These are phyloP conservation scores for Eudyptes chrysolophus DNA, from an alignment of 2,113 vertebrate species.

Conservation along the genomic window DNA sequence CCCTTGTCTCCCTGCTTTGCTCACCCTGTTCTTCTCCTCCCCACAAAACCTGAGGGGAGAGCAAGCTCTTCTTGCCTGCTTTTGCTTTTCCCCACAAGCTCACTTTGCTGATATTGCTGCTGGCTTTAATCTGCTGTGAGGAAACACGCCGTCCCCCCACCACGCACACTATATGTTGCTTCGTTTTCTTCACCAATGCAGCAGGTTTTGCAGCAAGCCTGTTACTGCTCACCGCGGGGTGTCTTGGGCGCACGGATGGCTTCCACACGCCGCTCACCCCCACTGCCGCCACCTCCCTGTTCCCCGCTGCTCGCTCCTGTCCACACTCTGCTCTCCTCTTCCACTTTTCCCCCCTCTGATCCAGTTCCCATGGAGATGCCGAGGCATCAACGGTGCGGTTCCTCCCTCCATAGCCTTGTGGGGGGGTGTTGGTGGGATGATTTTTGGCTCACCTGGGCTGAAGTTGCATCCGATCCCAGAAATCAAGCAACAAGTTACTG, in stretches of 20 bases:
- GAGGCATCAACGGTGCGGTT: neutral
- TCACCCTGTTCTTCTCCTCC: neutral
- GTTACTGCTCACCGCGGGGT: rapidly evolving
- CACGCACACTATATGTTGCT: neutral
- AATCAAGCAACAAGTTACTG: neutral
- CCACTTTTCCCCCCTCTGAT: neutral
- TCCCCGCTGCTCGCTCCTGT: rapidly evolving
- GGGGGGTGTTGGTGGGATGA: neutral
- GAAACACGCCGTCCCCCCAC: rapidly evolving
- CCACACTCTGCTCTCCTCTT: neutral
- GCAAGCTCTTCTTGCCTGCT: neutral
- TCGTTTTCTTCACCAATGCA: neutral
- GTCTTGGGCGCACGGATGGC: rapidly evolving
- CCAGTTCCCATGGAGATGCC: neutral
- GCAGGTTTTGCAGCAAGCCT: neutral
- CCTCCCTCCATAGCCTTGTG: neutral
- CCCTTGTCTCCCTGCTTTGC: neutral
- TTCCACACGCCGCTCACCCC: neutral
- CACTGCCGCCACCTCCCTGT: rapidly evolving
- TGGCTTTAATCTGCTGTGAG: neutral
- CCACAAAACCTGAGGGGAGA: neutral
- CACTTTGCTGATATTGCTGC: neutral
- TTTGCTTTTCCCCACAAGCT: neutral
- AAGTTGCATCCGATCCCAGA: neutral
- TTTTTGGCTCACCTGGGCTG: neutral